These are phyloP conservation scores for Cynopterus brachyotis DNA, from an alignment of 2,113 vertebrate genomes.

Conservation along the genomic window DNA sequence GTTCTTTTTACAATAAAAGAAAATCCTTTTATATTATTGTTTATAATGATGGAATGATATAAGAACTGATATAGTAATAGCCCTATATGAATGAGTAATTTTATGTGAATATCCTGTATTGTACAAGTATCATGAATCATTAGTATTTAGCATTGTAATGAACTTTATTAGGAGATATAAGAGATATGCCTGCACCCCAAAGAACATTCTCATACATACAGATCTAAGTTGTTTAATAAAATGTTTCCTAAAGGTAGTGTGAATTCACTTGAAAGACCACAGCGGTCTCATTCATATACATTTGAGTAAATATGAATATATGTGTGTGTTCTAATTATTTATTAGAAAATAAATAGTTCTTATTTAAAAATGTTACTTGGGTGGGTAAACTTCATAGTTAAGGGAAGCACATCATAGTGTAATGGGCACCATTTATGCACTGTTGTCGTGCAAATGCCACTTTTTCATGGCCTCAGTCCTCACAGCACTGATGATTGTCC, in stretches of 20 bases:
- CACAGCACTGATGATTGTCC: background rate
- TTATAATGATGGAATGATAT: background rate
- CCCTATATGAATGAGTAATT: background rate
- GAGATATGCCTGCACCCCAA: background rate
- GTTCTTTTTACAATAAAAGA: slow-evolving; percentile 2
- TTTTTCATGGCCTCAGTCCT: background rate
- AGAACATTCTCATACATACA: background rate
- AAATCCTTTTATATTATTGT: background rate
- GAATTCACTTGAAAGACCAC: background rate
- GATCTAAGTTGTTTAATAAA: background rate
- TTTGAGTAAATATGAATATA: background rate
- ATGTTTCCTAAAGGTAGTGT: background rate
- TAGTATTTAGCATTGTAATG: background rate
- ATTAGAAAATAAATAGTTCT: background rate
- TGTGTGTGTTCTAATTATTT: background rate
- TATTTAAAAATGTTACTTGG: background rate
- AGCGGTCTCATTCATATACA: background rate
- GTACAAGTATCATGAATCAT: background rate
- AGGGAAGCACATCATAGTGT: background rate
- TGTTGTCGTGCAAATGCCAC: background rate
- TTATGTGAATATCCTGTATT: background rate
- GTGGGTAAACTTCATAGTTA: background rate
- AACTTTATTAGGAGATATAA: background rate
- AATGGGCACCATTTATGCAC: background rate
- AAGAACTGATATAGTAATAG: background rate